A percentile compares a stretch with the other conserved stretches of the same genome.
phyloP scores from a whole-genome alignment of 2,888 invertebrate species.

The Papilio elwesi region DNA sequence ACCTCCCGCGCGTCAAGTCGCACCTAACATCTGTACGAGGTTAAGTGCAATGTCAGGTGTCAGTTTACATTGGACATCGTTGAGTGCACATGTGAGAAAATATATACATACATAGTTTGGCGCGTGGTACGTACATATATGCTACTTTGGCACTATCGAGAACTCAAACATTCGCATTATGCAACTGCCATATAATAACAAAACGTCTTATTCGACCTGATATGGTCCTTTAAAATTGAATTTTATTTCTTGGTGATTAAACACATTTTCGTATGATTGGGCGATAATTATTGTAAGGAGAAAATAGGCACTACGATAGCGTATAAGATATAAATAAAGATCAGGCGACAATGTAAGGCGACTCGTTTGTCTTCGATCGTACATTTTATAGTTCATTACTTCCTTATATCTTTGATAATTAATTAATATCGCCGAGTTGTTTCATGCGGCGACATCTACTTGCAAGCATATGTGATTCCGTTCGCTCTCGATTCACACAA shows the following conservation, averaged over 20 bases:
- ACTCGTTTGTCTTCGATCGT: constrained; percentile 59
- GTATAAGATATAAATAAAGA: constrained; percentile 68
- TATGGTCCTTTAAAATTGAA: constrained; percentile 41
- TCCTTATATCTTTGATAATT: constrained; percentile 69
- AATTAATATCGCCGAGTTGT: constrained; percentile 29
- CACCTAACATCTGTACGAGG: constrained; percentile 21
- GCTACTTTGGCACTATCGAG: constrained; percentile 65
- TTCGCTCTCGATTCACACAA: too few species aligned
- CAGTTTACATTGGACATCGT: constrained; percentile 22
- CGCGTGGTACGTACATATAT: constrained; percentile 67
- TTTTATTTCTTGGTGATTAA: constrained; percentile 37
- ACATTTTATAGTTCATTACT: constrained; percentile 56
- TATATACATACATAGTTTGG: constrained; percentile 44
- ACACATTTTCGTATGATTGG: constrained; percentile 13
- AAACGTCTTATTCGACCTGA: constrained; percentile 26
- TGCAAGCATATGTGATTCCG: too few species aligned
- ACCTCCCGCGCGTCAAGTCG: constrained; percentile 18
- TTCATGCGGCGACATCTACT: too few species aligned
- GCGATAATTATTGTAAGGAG: constrained; percentile 49
- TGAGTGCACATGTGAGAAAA: constrained; percentile 21
- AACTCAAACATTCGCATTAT: constrained; percentile 47
- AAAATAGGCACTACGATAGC: constrained; percentile 66
- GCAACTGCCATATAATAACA: constrained; percentile 28
- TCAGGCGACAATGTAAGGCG: constrained; percentile 61
- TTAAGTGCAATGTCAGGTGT: constrained; percentile 38